A percentile compares a stretch with the other conserved stretches of the same genome.
These are phyloP conservation scores for Agrotis segetum DNA, from an alignment of 2,888 invertebrate species.

Conservation along the genomic window DNA sequence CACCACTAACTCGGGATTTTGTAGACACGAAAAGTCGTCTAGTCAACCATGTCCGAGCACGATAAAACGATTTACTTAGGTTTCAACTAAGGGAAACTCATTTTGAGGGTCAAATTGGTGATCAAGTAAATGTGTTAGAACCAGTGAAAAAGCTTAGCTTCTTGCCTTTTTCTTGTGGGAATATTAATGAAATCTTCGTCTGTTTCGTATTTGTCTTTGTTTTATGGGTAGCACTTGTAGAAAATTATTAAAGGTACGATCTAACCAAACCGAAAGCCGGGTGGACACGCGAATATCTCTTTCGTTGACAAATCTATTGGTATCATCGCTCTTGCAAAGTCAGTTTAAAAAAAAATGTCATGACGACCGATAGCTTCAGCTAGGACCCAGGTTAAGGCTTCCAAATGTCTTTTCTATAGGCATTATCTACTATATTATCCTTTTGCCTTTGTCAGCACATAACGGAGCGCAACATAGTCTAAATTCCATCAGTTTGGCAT, in stretches of 20 bases:
- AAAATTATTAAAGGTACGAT: too few species aligned
- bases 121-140: constrained; percentile 54
- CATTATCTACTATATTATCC: constrained; percentile 8
- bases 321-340: too few species aligned
- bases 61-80: constrained; percentile 57
- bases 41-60: constrained; percentile 21
- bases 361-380: too few species aligned
- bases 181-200: constrained; percentile 30
- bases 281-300: too few species aligned
- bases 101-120: constrained; percentile 61
- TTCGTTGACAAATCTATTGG: too few species aligned
- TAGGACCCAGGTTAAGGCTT: too few species aligned
- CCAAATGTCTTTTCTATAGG: not conserved
- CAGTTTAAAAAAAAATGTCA: too few species aligned
- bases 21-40: constrained; percentile 27
- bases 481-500: constrained; percentile 45
- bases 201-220: constrained; percentile 11
- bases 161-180: constrained; percentile 24
- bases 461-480: constrained; percentile 34
- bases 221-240: not conserved
- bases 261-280: too few species aligned
- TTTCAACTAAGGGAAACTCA: constrained; percentile 50
- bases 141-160: constrained; percentile 36
- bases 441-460: constrained; percentile 12
- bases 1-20: constrained; percentile 23